phyloP scores from a whole-genome alignment of 2,113 vertebrate species.

The Rhabdornis inornatus region DNA sequence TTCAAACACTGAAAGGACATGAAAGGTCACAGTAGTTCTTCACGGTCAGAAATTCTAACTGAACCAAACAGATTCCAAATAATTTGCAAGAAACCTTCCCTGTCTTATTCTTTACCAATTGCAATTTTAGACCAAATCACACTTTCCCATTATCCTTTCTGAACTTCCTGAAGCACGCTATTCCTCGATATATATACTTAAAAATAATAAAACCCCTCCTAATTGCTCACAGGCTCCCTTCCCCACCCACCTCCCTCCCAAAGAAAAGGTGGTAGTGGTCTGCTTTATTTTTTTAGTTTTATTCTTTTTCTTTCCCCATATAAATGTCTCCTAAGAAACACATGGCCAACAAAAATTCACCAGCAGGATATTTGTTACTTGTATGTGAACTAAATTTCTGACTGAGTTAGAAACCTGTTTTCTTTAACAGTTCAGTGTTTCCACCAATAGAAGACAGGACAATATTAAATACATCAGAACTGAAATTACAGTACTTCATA shows the following conservation, averaged over 20 bases:
- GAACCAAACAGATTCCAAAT: background rate
- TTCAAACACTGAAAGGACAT: background rate
- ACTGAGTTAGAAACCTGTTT: background rate
- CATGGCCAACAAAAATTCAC: background rate
- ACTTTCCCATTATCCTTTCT: constrained; percentile 54
- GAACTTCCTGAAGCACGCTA: constrained; percentile 39
- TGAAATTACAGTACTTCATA: background rate
- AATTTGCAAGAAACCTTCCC: constrained; percentile 2
- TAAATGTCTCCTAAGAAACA: background rate
- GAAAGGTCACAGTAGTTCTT: background rate
- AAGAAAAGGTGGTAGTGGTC: background rate
- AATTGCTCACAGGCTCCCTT: background rate
- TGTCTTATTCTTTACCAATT: constrained; percentile 29
- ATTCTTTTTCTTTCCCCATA: background rate
- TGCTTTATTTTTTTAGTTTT: background rate
- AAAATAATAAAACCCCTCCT: background rate
- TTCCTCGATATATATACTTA: background rate
- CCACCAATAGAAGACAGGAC: background rate
- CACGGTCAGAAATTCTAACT: background rate
- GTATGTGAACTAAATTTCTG: background rate
- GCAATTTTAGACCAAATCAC: constrained; percentile 38
- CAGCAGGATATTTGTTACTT: background rate
- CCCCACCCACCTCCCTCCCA: accelerated
- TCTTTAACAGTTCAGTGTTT: background rate
- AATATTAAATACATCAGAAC: background rate